These are phyloP conservation scores for Sprattus sprattus DNA, from an alignment of 2,113 vertebrate genomes.

Conservation along the genomic window DNA sequence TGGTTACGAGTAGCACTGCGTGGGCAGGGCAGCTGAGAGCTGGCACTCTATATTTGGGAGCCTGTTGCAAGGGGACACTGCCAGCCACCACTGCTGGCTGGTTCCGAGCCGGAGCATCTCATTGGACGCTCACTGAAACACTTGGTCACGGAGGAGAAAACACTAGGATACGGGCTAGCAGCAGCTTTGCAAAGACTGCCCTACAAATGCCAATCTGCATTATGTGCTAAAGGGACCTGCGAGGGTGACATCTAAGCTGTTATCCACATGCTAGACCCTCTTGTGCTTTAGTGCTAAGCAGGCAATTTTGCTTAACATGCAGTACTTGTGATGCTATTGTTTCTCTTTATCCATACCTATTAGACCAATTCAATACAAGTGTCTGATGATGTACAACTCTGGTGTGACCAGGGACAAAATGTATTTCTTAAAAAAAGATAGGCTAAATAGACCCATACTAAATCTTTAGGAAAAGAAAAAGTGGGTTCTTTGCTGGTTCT, in stretches of 20 bases:
- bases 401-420: background rate
- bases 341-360: background rate
- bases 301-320: constrained; percentile 6
- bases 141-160: background rate
- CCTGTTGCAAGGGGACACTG: background rate
- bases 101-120: background rate
- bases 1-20: background rate
- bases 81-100: background rate
- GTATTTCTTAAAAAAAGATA: background rate
- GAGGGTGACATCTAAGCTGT: background rate
- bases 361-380: background rate
- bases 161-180: background rate
- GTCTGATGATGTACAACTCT: background rate
- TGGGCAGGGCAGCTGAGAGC: background rate
- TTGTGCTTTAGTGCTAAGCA: background rate
- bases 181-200: background rate
- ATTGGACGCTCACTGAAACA: background rate
- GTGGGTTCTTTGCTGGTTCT: background rate
- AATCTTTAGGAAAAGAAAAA: background rate
- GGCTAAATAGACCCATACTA: background rate
- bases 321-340: background rate
- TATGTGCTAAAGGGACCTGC: background rate
- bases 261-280: background rate
- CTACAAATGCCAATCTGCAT: constrained; percentile 14
- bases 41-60: constrained; percentile 5